Base-by-base conservation (phyloP, 2,888 invertebrate genomes). In the Hypercompe scribonia region DNA sequence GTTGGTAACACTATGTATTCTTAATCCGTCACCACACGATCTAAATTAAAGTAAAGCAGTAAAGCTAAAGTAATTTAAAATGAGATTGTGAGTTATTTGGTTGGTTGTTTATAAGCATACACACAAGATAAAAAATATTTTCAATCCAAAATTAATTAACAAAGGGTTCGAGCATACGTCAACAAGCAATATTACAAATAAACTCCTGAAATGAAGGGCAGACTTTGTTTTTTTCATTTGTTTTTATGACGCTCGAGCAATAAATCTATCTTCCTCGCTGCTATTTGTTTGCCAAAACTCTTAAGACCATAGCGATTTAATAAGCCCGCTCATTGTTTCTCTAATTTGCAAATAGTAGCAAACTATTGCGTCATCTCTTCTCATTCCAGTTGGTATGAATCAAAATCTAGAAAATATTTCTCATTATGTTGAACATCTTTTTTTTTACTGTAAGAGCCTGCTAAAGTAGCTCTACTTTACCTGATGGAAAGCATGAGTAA, bases 301-400 rank as follows among this genome's bases (percentile, higher is more conserved):
- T 63, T 11, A 63, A 58, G 28, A 63, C 31, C 33, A 46, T 34
- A n/a, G 18, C 24, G 24, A 31, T 63, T 70, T 70, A 65, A 65
- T 70, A 70, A 70, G 70, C 33, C 70, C 36, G 50, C 36, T 46
- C 64, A 70, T 64, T 70, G 36, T 74, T 68, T 39, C 71, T 18
- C 67, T 67, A 65, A 77, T 75, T 74, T 34, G 11, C 33, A 39
- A 78, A 75, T 78, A 70, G 68, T 72, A 71, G 68, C 63, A 78
- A 81, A 63, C 73, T 68, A 68, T 31, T 74, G 54, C 73, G 78
- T 81, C 74, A 70, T 70, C 15, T 28, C 50, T 28, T 34, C 31
- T 36, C 33, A n/a, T 50, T 24, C 13, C 28, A 36, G 34, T 33
- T 18, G 33, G 39, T 65, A 11, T 50, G 0, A 18, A 65, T 13